A percentile compares a stretch with the other conserved stretches of the same genome.
phyloP scores from a whole-genome alignment of 2,888 invertebrate species.

The Celastrina argiolus region DNA sequence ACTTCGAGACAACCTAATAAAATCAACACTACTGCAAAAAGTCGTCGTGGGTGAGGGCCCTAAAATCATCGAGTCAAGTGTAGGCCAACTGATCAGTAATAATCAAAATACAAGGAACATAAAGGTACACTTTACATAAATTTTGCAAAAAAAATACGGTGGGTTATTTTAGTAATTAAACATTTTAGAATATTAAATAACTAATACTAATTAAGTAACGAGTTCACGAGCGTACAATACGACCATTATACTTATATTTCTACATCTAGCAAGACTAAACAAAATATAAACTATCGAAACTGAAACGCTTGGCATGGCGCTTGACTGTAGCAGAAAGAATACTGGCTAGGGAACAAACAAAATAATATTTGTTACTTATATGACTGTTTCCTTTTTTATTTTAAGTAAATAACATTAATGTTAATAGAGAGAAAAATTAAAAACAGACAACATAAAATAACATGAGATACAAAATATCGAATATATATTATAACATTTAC shows the following conservation, averaged over 20 bases:
- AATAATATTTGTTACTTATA: neutral
- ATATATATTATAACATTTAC: too few relatives aligned
- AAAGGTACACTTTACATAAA: neutral
- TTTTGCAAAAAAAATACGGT: neutral
- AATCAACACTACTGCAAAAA: too few relatives aligned
- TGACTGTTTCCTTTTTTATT: neutral
- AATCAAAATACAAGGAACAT: neutral
- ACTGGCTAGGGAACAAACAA: neutral
- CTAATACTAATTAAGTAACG: slow-evolving; percentile 14
- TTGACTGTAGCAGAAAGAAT: neutral
- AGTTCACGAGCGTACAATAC: neutral
- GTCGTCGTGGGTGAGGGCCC: too few relatives aligned
- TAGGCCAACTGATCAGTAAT: too few relatives aligned
- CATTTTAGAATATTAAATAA: slow-evolving; percentile 14
- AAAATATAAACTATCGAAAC: neutral
- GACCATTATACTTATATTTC: neutral
- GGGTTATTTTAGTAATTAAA: slow-evolving; percentile 8
- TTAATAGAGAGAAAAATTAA: neutral
- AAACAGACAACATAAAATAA: too few relatives aligned
- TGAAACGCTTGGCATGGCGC: neutral
- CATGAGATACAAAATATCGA: too few relatives aligned
- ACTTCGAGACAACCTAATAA: too few relatives aligned
- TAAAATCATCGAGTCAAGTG: too few relatives aligned
- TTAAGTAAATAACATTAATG: too few relatives aligned
- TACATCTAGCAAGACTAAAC: slow-evolving; percentile 18